Percentiles rank a stretch among this genome's conserved stretches.
Conservation (phyloP, 2,888 invertebrate species). For the Cheilosia vulpina region DNA sequence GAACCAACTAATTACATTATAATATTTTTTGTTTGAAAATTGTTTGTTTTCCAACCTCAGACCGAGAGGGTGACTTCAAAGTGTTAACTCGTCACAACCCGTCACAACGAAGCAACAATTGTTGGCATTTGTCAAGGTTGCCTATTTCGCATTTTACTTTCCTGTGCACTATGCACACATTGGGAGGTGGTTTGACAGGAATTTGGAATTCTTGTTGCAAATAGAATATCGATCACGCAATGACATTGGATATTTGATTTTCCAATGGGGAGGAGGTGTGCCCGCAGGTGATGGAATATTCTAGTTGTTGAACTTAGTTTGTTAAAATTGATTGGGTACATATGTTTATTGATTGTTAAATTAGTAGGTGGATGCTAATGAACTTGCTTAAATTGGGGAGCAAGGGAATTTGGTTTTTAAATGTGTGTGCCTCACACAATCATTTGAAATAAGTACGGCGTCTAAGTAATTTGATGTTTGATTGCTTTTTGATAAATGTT, state of each 20-base stretch:
- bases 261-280: slow-evolving; percentile 34
- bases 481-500: too few relatives aligned
- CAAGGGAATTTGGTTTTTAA: too few relatives aligned
- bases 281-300: not conserved
- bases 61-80: not conserved
- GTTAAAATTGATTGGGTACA: not conserved
- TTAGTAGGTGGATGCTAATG: not conserved
- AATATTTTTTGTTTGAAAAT: slow-evolving; percentile 16
- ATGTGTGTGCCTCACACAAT: too few relatives aligned
- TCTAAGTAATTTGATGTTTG: too few relatives aligned
- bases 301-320: not conserved
- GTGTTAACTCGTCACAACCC: slow-evolving; percentile 12
- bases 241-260: slow-evolving; percentile 57
- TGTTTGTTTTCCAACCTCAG: slow-evolving; percentile 5
- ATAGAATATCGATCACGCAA: slow-evolving; percentile 60
- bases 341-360: not conserved
- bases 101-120: slow-evolving; percentile 53
- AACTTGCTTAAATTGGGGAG: not conserved
- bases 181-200: slow-evolving; percentile 19
- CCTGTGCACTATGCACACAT: slow-evolving; percentile 26
- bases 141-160: slow-evolving; percentile 57
- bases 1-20: slow-evolving; percentile 35
- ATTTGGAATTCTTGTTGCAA: slow-evolving; percentile 45
- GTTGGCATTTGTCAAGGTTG: slow-evolving; percentile 67
- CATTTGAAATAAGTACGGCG: too few relatives aligned